Evolutionary conservation across 2,888 invertebrate species (phyloP), one percentile per base, ranked within the genome.

Genomic region (Elmis aenea): DNA sequence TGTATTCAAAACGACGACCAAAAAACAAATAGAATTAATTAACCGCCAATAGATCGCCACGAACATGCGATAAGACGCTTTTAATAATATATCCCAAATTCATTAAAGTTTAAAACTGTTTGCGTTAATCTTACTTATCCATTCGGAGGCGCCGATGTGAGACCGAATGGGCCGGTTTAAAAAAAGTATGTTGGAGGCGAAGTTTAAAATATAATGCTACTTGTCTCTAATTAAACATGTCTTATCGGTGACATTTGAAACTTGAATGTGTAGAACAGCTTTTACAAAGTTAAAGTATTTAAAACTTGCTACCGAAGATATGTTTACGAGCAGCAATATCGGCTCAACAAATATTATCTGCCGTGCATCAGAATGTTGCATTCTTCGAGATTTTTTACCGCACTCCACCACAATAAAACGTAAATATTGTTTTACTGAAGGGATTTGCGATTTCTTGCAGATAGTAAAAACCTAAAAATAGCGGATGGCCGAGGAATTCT

Each of bases 251-350:
- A 44, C 46, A 38, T 36, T 41, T 36, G 29, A 38, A 44, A 44
- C 40, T 35, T 14, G 45, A 32, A 41, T 45, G 42, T 41, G 38
- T 46, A 37, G 40, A 38, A 43, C 31, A 38, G 40, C 42, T 37
- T 42, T 35, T 45, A 49, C 46, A 47, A 47, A 49, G 42, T 31
- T 36, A 36, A 47, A 47, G 41, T 47, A 49, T 49, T 41, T 40
- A 33, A 49, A 49, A 45, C 49, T 42, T 44, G 46, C 49, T 49
- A 49, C 46, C 33, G 49, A 40, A 40, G 40, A 26, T 41, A 30
- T 45, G 45, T 49, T 49, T 49, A 47, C 42, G 42, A 42, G 37
- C 42, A 32, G 42, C 44, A 42, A 34, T 46, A 42, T 44, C 31
- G 42, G 32, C 34, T 36, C 35, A 37, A 44, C 36, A 32, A 42